A percentile compares a stretch with the other conserved stretches of the same genome.
These are phyloP conservation scores for Pterocles orientalis DNA, from an alignment of 2,113 vertebrate species.

Conservation along the genomic window DNA sequence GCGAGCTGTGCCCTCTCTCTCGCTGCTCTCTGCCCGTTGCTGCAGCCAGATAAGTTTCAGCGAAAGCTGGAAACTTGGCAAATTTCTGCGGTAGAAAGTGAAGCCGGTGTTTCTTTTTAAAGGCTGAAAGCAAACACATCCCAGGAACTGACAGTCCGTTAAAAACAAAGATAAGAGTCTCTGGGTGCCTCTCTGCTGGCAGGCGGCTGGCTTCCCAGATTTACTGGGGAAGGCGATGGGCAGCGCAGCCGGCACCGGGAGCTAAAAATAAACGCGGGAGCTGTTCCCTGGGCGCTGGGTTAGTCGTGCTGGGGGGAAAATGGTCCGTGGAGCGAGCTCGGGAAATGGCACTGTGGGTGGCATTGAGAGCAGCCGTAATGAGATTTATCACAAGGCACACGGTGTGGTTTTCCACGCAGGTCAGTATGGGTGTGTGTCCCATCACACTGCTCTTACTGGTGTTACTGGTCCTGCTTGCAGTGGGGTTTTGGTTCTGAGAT, in stretches of 20 bases:
- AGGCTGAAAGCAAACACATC: constrained; percentile 15
- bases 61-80: constrained; percentile 48
- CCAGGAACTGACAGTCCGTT: not conserved
- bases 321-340: rapidly evolving
- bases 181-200: not conserved
- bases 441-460: not conserved
- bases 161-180: not conserved
- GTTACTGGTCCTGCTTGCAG: not conserved
- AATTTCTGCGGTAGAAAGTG: not conserved
- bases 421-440: rapidly evolving
- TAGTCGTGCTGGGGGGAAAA: not conserved
- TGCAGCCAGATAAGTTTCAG: not conserved
- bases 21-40: not conserved
- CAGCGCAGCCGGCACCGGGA: not conserved
- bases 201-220: not conserved
- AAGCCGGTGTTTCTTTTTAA: constrained; percentile 15
- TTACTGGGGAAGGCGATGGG: not conserved
- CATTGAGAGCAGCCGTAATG: not conserved
- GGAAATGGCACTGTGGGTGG: not conserved
- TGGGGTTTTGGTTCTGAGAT: not conserved
- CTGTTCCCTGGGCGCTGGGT: not conserved
- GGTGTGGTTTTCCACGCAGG: not conserved
- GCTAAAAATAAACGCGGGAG: not conserved
- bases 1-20: not conserved
- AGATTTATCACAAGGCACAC: not conserved